Percentiles rank a stretch among this genome's conserved stretches.
phyloP scores from a whole-genome alignment of 2,113 vertebrate species.

The mouse (Mus musculus) region DNA sequence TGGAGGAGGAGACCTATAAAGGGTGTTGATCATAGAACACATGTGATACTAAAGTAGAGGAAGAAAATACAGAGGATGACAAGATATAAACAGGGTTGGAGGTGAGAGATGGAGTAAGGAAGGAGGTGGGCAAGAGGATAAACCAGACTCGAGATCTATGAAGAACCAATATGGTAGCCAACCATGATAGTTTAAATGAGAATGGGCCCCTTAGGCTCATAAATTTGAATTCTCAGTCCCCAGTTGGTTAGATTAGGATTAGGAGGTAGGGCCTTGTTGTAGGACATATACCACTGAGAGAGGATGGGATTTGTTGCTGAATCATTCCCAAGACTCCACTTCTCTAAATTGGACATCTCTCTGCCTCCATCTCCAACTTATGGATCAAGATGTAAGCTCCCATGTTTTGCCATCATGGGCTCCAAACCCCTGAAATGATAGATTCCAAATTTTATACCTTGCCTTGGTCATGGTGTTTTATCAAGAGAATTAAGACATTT shows the following conservation, averaged over 20 bases:
- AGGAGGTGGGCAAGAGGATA: not conserved
- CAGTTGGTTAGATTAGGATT: not conserved
- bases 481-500: not conserved
- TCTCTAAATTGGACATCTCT: not conserved
- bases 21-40: not conserved
- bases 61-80: not conserved
- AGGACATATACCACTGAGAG: not conserved
- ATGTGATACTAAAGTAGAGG: not conserved
- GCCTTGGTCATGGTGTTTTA: not conserved
- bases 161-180: not conserved
- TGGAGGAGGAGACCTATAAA: not conserved
- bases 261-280: not conserved
- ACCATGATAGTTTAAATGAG: not conserved
- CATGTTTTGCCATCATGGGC: not conserved
- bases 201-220: not conserved
- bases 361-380: not conserved
- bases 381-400: not conserved
- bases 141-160: not conserved
- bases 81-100: not conserved
- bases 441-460: not conserved
- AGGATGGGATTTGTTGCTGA: not conserved
- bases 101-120: not conserved
- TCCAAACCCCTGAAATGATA: not conserved
- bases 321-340: not conserved
- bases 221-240: not conserved